A percentile compares a stretch with the other conserved stretches of the same genome.
These are phyloP conservation scores for Crocallis elinguaria DNA, from an alignment of 2,888 invertebrate genomes.

Conservation along the genomic window DNA sequence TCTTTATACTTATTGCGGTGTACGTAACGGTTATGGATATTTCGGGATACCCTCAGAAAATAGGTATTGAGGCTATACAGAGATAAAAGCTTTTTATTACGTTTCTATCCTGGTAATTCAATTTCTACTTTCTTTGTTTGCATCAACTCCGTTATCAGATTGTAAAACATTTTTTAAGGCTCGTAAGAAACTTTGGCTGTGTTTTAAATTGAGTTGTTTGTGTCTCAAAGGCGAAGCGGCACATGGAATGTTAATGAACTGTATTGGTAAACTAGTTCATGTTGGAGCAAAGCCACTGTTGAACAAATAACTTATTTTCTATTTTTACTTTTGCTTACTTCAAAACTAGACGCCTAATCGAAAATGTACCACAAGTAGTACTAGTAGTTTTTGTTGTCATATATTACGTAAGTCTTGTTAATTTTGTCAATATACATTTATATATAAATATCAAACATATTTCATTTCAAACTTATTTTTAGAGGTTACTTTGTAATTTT, in stretches of 20 bases:
- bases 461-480: no score
- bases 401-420: no score
- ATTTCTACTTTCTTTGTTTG: slow-evolving; percentile 24
- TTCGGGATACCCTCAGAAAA: slow-evolving; percentile 48
- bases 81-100: slow-evolving; percentile 50
- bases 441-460: no score
- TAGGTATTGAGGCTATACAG: slow-evolving; percentile 45
- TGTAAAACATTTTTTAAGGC: slow-evolving; percentile 5
- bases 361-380: no score
- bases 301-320: no score
- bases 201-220: not conserved
- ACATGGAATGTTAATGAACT: not conserved
- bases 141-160: slow-evolving; percentile 7
- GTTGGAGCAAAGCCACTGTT: no score
- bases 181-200: not conserved
- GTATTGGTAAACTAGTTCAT: no score
- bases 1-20: slow-evolving; percentile 57
- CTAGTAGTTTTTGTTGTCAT: no score
- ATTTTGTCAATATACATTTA: no score
- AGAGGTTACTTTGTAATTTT: no score
- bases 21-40: slow-evolving; percentile 56
- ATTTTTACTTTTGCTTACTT: no score
- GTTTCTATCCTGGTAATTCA: slow-evolving; percentile 37
- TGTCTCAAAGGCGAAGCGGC: not conserved
- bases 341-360: no score